These are phyloP conservation scores for Chelon labrosus DNA, from an alignment of 2,797 vertebrate species.

Conservation along the genomic window DNA sequence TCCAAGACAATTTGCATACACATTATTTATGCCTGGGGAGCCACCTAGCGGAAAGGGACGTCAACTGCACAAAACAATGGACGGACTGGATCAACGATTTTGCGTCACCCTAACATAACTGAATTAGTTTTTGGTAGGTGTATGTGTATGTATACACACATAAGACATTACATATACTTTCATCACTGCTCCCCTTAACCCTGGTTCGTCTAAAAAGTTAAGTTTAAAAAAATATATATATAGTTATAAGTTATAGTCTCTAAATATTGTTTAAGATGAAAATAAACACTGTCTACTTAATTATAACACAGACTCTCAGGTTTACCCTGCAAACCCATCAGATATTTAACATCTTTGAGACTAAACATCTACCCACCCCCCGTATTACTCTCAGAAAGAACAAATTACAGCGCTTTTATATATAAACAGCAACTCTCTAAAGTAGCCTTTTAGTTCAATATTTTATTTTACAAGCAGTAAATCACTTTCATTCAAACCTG, in stretches of 20 bases:
- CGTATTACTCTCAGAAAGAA: too few relatives aligned
- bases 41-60: slow-evolving; percentile 34
- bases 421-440: too few relatives aligned
- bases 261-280: too few relatives aligned
- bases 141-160: too few relatives aligned
- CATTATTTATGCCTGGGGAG: not conserved
- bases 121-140: not conserved
- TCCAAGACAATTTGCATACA: not conserved
- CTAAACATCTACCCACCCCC: not conserved
- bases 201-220: too few relatives aligned
- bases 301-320: too few relatives aligned
- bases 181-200: too few relatives aligned
- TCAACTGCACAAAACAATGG: not conserved
- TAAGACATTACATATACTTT: too few relatives aligned
- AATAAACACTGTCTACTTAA: too few relatives aligned
- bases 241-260: too few relatives aligned
- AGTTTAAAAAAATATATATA: too few relatives aligned
- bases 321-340: not conserved
- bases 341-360: not conserved
- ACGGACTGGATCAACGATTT: not conserved
- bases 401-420: too few relatives aligned
- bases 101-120: not conserved
- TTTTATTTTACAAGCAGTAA: slow-evolving; percentile 30
- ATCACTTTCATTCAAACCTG: not conserved
- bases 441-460: not conserved